A percentile compares a stretch with the other conserved stretches of the same genome.
Evolutionary conservation across 1,140 invertebrate genomes (phyloP).

Genomic region (Heliconius nattereri): DNA sequence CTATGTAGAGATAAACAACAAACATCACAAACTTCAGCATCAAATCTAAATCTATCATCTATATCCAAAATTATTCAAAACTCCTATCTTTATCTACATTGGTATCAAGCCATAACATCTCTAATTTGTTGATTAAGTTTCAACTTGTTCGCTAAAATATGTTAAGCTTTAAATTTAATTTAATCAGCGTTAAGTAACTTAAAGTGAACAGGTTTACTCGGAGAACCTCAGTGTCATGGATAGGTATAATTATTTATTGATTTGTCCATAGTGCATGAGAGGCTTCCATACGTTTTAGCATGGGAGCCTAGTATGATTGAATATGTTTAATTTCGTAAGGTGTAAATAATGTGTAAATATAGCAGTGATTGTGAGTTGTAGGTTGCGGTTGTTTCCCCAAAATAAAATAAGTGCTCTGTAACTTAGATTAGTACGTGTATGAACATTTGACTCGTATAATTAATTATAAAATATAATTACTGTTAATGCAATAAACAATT

Average conservation of each 20-base stretch:
- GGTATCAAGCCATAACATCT: too few species aligned
- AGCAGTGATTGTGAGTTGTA: conserved; percentile 75
- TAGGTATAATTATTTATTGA: conserved; percentile 8
- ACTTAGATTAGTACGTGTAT: conserved; percentile 34
- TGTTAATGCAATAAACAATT: conserved; percentile 68
- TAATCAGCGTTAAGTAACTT: background rate
- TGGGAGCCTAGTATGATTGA: conserved; percentile 55
- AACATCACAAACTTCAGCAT: too few species aligned
- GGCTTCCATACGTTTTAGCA: conserved; percentile 82
- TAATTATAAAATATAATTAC: conserved; percentile 54
- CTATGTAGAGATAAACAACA: too few species aligned
- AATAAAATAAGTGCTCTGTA: conserved; percentile 22
- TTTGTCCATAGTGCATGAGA: conserved; percentile 22
- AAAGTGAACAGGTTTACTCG: background rate
- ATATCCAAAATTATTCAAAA: too few species aligned
- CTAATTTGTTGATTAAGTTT: background rate
- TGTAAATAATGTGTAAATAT: conserved; percentile 77
- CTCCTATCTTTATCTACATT: too few species aligned
- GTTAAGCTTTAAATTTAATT: conserved; percentile 5
- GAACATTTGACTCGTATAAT: background rate
- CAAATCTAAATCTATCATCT: too few species aligned
- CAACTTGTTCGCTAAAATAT: conserved; percentile 2
- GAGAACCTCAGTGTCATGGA: background rate
- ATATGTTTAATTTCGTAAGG: conserved; percentile 58
- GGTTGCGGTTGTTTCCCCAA: conserved; percentile 16